Conservation (phyloP, 2,888 invertebrate species). For the Lomographa bimaculata region DNA sequence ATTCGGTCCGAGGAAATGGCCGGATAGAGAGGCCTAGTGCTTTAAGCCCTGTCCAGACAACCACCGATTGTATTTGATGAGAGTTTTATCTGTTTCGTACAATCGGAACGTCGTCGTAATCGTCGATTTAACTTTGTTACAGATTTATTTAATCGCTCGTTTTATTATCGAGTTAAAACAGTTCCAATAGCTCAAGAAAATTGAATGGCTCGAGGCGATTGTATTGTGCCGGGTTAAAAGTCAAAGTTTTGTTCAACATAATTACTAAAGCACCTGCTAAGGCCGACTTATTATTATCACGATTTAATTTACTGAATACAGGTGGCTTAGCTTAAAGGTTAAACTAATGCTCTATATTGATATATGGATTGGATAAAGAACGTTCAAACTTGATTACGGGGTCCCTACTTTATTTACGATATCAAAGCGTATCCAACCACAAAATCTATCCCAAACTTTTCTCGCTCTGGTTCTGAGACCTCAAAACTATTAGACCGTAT, state of each 20-base stretch:
- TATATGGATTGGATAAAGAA: conserved; percentile 20
- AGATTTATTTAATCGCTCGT: conserved; percentile 57
- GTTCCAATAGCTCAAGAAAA: conserved; percentile 28
- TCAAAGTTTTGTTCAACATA: conserved; percentile 14
- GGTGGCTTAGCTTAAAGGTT: conserved; percentile 17
- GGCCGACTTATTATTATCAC: conserved; percentile 1
- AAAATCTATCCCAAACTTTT: conserved; percentile 33
- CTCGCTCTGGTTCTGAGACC: conserved; percentile 35
- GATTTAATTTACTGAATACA: too few relatives aligned
- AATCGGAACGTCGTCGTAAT: conserved; percentile 58
- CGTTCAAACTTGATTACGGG: conserved; percentile 18
- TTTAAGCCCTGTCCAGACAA: conserved; percentile 75
- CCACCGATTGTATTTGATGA: conserved; percentile 80
- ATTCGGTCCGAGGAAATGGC: conserved; percentile 74
- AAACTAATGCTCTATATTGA: conserved; percentile 17
- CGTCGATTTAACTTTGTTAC: conserved; percentile 61
- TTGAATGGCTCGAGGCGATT: conserved; percentile 26
- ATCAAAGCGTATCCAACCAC: conserved; percentile 31
- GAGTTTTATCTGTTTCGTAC: conserved; percentile 74
- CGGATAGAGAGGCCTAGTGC: conserved; percentile 70
- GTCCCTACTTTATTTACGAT: conserved; percentile 17
- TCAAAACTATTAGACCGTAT: conserved; percentile 36
- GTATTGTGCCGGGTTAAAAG: conserved; percentile 30
- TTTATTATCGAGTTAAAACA: conserved; percentile 34
- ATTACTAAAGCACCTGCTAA: conserved; percentile 15